Evolutionary conservation across 2,797 vertebrate genomes (phyloP).

Genomic region (Chelmon rostratus): DNA sequence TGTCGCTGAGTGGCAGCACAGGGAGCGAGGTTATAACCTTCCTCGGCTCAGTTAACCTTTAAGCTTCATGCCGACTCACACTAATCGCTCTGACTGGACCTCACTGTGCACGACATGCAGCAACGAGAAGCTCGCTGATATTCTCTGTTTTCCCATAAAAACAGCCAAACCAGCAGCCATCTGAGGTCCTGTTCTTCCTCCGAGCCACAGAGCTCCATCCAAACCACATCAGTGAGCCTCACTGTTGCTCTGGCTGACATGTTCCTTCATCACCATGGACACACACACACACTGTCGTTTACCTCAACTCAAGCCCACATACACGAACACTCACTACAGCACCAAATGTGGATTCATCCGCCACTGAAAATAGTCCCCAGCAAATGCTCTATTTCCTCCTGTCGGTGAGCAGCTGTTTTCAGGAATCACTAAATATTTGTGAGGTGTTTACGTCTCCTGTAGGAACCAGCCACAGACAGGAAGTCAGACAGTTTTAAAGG

Average conservation of each 20-base stretch:
- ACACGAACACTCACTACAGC: not conserved
- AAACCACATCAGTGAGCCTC: not conserved
- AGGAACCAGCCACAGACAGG: too few relatives aligned
- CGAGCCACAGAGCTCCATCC: not conserved
- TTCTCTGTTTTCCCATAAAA: not conserved
- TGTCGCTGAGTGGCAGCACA: conserved; percentile 13
- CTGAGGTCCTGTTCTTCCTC: not conserved
- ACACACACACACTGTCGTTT: too few relatives aligned
- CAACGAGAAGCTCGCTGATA: not conserved
- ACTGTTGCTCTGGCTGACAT: too few relatives aligned
- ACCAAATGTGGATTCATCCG: not conserved
- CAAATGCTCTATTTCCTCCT: not conserved
- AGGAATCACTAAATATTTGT: not conserved
- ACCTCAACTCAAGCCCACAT: too few relatives aligned
- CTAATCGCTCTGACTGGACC: conserved; percentile 3
- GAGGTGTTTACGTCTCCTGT: too few relatives aligned
- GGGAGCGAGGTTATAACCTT: not conserved
- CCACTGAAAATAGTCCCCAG: not conserved
- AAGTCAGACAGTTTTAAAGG: too few relatives aligned
- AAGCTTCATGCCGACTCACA: not conserved
- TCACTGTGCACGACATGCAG: not conserved
- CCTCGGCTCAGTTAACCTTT: conserved; percentile 25
- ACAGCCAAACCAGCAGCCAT: not conserved
- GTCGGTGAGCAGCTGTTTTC: not conserved
- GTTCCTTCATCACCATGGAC: too few relatives aligned